Conservation (phyloP, 2,113 vertebrate species). For the Mesembrinibis cayennensis region DNA sequence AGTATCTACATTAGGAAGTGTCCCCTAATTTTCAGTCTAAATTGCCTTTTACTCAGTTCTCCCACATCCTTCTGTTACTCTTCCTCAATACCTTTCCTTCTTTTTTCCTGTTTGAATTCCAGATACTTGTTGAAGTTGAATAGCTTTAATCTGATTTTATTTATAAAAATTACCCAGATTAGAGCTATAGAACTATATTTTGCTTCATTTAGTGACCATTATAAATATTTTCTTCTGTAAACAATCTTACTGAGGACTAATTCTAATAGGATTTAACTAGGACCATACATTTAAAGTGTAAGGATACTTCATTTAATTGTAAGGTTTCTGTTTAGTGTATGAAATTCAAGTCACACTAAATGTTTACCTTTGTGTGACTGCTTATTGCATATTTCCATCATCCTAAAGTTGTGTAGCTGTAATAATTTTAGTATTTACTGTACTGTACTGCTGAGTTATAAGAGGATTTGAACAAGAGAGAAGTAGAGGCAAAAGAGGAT, state of each 20-base stretch:
- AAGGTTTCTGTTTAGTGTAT: neutral
- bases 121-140: neutral
- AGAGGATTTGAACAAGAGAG: neutral
- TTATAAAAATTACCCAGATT: neutral
- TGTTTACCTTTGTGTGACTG: neutral
- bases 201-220: neutral
- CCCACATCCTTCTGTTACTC: neutral
- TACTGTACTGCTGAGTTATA: neutral
- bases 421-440: neutral
- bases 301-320: neutral
- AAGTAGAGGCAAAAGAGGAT: neutral
- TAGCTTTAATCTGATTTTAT: neutral
- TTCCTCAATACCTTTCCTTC: neutral
- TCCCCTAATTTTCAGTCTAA: neutral
- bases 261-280: neutral
- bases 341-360: neutral
- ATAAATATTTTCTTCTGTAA: neutral
- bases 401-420: neutral
- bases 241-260: neutral
- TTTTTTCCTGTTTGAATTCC: neutral
- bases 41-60: neutral
- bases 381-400: neutral
- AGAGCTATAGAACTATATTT: neutral
- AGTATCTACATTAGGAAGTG: neutral
- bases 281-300: neutral